Evolutionary conservation across 1,140 invertebrate species (phyloP), one percentile per base, ranked within the genome.

Genomic region (Apis florea): DNA sequence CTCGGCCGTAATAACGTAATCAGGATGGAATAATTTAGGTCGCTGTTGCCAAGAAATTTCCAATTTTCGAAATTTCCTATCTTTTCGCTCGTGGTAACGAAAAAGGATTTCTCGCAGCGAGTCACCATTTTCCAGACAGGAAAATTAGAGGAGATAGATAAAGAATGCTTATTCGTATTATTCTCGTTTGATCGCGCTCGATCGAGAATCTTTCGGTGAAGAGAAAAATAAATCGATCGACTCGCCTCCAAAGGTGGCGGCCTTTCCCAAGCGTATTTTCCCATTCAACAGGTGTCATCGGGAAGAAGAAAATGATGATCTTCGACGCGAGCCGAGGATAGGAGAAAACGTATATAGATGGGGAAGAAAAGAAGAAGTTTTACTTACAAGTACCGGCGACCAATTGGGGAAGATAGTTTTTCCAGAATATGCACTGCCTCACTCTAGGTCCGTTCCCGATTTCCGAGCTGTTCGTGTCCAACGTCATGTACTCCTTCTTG

Each of bases 351-450:
- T n/a, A 26, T 12, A 63, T 10, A 13, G 15, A 12, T 10, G 19
- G 10, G 15, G 15, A n/a, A 59, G 19, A 19, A 64, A 72, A 12
- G 53, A 24, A 12, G 2, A 8, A 49, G 0, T 13, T n/a, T 58
- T 76, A 94, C 95, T 95, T 92, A 97, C 96, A 94, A 85, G 96
- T 97, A 76, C 95, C 95, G 86, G 96, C 94, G 83, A 98, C 95
- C 53, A 99, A 94, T 92, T 98, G 96, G 74, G 98, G 98, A 91
- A 99, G 95, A 92, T 98, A 98, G 90, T 98, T 96, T 92, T 98
- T 97, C 98, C 98, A 99, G 94, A 99, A 99, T 73, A 98, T 97
- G 94, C 98, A 99, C 92, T 99, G 96, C 93, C 97, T 98, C 79
- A 97, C 95, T 81, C 98, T 95, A 11, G 97, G 96, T 26, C 98